Evolutionary conservation across 2,113 vertebrate genomes (phyloP).

Genomic region (Hylia prasina): DNA sequence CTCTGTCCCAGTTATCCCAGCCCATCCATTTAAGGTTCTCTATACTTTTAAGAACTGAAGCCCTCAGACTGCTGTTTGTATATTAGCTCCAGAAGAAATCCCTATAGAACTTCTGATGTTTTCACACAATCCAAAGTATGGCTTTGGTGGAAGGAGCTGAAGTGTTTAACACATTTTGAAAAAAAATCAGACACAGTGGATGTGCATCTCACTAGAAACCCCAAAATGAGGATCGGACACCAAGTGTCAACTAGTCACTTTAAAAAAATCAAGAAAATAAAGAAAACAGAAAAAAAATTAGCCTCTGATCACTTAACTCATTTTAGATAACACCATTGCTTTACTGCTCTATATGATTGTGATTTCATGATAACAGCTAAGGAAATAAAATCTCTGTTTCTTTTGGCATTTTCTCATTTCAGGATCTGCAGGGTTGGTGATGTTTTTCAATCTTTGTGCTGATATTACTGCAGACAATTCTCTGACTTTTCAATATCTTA

Average conservation of each 20-base stretch:
- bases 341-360: not conserved
- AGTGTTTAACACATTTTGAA: not conserved
- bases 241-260: not conserved
- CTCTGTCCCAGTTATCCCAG: conserved; percentile 20
- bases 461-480: not conserved
- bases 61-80: not conserved
- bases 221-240: not conserved
- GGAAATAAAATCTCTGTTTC: conserved; percentile 40
- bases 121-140: not conserved
- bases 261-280: not conserved
- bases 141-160: not conserved
- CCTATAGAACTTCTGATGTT: conserved; percentile 24
- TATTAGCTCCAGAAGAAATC: conserved; percentile 13
- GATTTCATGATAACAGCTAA: conserved; percentile 34
- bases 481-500: not conserved
- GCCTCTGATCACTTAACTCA: not conserved
- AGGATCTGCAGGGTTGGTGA: not conserved
- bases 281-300: fast-evolving
- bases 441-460: not conserved
- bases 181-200: not conserved
- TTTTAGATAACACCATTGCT: not conserved
- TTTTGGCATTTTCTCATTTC: conserved; percentile 40
- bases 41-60: conserved; percentile 17
- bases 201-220: not conserved
- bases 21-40: conserved; percentile 26